Evolutionary conservation across 2,113 vertebrate species (phyloP), one percentile per base, ranked within the genome.

Genomic region (Tychaedon coryphoeus): DNA sequence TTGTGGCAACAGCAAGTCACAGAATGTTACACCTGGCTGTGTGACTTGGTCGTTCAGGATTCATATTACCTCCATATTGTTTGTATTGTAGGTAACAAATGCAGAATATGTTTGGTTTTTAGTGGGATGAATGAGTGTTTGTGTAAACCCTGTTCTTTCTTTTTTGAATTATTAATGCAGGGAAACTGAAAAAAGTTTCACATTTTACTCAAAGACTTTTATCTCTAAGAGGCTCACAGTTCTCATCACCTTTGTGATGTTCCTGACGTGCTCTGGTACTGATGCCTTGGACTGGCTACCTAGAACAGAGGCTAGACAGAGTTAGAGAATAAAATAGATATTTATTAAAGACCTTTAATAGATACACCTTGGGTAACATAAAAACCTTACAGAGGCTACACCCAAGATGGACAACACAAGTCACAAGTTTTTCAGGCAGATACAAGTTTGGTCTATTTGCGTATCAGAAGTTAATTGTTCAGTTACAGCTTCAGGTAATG

Each of bases 1-100:
- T 74, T 91, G 72, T 83, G 19, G 14, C 45, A 80, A 29, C 26
- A 78, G 6, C 12, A 45, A 48, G 8, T 50, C 45, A 13, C 4
- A 0, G 3, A 78, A 25, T 58, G 10, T 42, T 71, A 48, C 24
- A 73, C 76, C 14, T 51, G 28, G 2, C 34, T 78, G 12, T 45
- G 8, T 36, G 36, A 53, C 50, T 78, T 8, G 5, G 31, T 86
- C 61, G 73, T 58, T 20, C 53, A 73, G 13, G 23, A 56, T 83
- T 79, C 71, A 50, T 0, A 0, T 74, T 57, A 24, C 8, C 12
- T 57, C 5, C 0, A 0, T 60, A 12, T 36, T 74, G 2, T 64
- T 48, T 73, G 5, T 40, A 8, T 34, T 40, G 11, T 40, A 70
- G 24, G 24, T 64, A 83, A 22, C 4, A 82, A 65, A 83, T 26